Conservation (phyloP, 2,113 vertebrate genomes). For the Paraplagusia blochii region DNA sequence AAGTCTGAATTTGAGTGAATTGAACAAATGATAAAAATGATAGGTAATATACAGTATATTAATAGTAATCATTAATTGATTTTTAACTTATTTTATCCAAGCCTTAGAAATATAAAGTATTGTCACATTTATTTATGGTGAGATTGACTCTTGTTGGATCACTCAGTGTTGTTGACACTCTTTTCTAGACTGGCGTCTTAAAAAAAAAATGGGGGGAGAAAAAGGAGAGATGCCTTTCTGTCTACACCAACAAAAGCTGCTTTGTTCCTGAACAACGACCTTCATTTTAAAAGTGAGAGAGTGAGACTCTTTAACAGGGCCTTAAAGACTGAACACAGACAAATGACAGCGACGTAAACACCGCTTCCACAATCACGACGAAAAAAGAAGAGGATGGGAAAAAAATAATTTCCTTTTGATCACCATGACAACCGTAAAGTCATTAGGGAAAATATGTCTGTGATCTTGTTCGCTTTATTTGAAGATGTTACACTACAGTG, state of each 20-base stretch:
- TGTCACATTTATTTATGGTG: too few relatives aligned
- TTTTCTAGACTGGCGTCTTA: neutral
- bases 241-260: constrained; percentile 32
- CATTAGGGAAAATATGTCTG: constrained; percentile 11
- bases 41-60: too few relatives aligned
- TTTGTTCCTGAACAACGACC: constrained; percentile 40
- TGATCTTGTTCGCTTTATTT: constrained; percentile 16
- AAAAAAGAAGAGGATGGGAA: neutral
- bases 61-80: too few relatives aligned
- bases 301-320: constrained; percentile 23
- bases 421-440: neutral
- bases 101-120: too few relatives aligned
- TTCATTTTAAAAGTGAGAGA: constrained; percentile 36
- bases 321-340: constrained; percentile 23
- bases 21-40: too few relatives aligned
- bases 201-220: constrained; percentile 17
- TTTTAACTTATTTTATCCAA: too few relatives aligned
- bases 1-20: too few relatives aligned
- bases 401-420: constrained; percentile 18
- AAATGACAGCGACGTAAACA: constrained; percentile 13
- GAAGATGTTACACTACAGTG: too few relatives aligned
- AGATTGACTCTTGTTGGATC: too few relatives aligned
- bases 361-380: neutral
- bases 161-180: too few relatives aligned
- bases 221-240: constrained; percentile 17